Evolutionary conservation across 2,797 vertebrate species (phyloP).

Genomic region (Caiman crocodilus): DNA sequence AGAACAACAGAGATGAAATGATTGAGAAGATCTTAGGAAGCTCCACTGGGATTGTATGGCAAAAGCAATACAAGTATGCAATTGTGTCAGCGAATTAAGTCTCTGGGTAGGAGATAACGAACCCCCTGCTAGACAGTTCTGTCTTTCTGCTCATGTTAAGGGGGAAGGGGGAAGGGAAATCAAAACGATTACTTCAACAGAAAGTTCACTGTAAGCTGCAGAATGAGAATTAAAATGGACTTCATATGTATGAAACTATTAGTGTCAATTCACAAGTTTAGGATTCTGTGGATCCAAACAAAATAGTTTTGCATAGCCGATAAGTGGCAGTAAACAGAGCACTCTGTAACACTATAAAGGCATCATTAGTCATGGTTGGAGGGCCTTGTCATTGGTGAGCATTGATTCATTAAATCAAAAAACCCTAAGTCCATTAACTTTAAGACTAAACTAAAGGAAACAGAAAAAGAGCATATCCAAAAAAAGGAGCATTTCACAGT

Average conservation of each 20-base stretch:
- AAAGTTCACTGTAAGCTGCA: conserved; percentile 72
- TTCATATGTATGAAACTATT: conserved; percentile 76
- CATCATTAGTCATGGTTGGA: conserved; percentile 9
- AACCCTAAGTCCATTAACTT: too few relatives aligned
- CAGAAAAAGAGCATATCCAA: not conserved
- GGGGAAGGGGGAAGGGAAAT: conserved; percentile 31
- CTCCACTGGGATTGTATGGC: conserved; percentile 48
- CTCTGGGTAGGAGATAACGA: conserved; percentile 65
- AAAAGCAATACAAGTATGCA: conserved; percentile 57
- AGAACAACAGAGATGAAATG: conserved; percentile 49
- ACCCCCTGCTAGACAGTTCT: conserved; percentile 25
- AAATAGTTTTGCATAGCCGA: conserved; percentile 75
- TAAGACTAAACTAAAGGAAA: conserved; percentile 24
- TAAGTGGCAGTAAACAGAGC: conserved; percentile 67
- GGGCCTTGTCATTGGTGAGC: conserved; percentile 38
- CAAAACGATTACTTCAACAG: conserved; percentile 72
- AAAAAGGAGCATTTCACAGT: not conserved
- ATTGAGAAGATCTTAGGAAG: conserved; percentile 53
- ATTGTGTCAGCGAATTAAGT: conserved; percentile 69
- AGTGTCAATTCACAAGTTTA: conserved; percentile 48
- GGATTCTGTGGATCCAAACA: conserved; percentile 70
- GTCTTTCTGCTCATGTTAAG: conserved; percentile 52
- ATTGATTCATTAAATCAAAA: conserved; percentile 27
- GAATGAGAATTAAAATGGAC: conserved; percentile 74
- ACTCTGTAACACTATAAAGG: not conserved